Evolutionary conservation across 1,140 invertebrate genomes (phyloP).

Genomic region (Drosophila equinoxialis): DNA sequence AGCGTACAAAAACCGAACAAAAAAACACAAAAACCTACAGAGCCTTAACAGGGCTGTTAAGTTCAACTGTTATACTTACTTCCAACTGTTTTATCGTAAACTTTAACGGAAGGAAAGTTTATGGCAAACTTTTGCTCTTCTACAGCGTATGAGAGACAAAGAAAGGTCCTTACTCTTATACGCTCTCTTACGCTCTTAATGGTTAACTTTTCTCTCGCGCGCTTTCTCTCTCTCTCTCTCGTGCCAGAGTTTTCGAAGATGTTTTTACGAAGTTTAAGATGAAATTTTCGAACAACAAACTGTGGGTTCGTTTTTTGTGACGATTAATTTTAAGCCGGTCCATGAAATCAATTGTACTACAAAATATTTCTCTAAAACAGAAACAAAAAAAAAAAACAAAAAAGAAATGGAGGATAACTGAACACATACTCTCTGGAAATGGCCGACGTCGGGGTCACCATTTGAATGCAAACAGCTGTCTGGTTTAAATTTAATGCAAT

Average conservation of each 20-base stretch:
- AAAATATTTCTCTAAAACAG: neutral
- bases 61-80: conserved; percentile 1
- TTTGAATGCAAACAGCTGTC: neutral
- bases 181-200: neutral
- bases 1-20: neutral
- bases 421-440: neutral
- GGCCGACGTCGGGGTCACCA: neutral
- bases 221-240: conserved; percentile 3
- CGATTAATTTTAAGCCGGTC: conserved; percentile 13
- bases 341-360: conserved; percentile 7
- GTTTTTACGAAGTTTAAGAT: conserved; percentile 29
- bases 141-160: neutral
- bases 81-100: conserved; percentile 14
- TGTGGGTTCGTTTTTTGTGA: neutral
- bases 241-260: conserved; percentile 3
- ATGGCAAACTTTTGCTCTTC: neutral
- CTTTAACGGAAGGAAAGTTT: neutral
- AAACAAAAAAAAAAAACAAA: neutral
- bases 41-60: neutral
- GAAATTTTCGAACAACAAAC: conserved; percentile 13
- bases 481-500: conserved; percentile 9
- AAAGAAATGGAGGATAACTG: neutral
- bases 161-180: conserved; percentile 7
- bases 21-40: too few relatives aligned
- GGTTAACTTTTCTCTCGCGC: neutral